Conservation (phyloP, 2,113 vertebrate species). For the Microtus richardsoni region DNA sequence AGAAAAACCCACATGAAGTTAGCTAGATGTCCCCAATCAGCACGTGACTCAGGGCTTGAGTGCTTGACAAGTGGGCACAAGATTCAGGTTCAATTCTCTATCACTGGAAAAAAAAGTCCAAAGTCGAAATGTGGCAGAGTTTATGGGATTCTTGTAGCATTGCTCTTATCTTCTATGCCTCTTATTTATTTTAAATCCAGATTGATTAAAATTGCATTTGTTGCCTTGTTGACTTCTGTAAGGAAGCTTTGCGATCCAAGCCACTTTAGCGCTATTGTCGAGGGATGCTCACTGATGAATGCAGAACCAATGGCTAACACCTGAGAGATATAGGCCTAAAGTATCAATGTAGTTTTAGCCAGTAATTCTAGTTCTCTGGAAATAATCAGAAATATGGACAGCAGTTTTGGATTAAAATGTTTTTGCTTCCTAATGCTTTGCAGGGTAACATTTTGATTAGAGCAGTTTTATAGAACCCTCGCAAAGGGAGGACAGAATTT, state of each 20-base stretch:
- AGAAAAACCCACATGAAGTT: neutral
- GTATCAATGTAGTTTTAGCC: conserved; percentile 11
- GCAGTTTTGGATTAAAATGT: neutral
- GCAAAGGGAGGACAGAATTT: neutral
- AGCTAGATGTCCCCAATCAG: neutral
- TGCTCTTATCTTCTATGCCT: neutral
- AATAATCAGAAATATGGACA: neutral
- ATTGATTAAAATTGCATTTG: conserved; percentile 11
- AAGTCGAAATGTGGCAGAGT: neutral
- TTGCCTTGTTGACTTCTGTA: neutral
- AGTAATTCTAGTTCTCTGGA: neutral
- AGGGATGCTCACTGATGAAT: neutral
- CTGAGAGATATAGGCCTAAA: neutral
- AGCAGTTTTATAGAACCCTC: neutral
- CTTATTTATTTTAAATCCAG: neutral
- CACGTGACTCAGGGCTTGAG: neutral
- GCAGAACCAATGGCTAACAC: neutral
- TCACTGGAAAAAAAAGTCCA: neutral
- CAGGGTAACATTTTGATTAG: neutral
- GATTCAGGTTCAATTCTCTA: neutral
- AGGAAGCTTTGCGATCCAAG: neutral
- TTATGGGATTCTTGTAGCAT: neutral
- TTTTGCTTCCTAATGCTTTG: neutral
- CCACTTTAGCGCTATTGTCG: neutral
- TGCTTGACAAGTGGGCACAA: neutral